These are phyloP conservation scores for Peromyscus melanophrys DNA, from an alignment of 2,797 vertebrate species.

Conservation along the genomic window DNA sequence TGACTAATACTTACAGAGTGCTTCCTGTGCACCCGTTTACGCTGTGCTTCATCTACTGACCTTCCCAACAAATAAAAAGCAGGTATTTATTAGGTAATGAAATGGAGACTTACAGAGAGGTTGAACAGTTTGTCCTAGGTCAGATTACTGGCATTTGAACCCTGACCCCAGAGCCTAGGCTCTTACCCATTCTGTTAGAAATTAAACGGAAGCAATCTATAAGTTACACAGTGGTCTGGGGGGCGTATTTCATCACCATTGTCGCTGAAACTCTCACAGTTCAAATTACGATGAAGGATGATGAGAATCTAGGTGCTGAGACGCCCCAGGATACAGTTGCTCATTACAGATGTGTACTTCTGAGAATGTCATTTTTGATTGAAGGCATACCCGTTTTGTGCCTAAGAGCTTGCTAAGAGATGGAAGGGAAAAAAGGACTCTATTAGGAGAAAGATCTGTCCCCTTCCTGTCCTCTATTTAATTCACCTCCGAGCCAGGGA, in stretches of 20 bases:
- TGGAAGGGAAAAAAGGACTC: not conserved
- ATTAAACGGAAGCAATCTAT: not conserved
- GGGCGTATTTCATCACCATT: not conserved
- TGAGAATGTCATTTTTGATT: not conserved
- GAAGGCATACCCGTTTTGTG: not conserved
- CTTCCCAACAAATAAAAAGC: not conserved
- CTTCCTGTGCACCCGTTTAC: not conserved
- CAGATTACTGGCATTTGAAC: not conserved
- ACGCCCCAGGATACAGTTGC: not conserved
- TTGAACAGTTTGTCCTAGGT: conserved; percentile 28
- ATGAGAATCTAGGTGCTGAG: not conserved
- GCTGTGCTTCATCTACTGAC: not conserved
- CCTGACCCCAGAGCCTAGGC: not conserved
- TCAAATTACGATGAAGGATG: not conserved
- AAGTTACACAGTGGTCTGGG: not conserved
- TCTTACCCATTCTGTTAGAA: not conserved
- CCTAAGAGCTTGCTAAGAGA: not conserved
- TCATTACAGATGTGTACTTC: not conserved
- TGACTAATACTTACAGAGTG: not conserved
- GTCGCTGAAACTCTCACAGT: not conserved
- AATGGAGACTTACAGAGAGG: not conserved
- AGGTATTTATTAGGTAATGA: conserved; percentile 9
- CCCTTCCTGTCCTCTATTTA: not conserved
- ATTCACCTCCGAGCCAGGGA: not conserved
- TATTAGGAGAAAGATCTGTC: not conserved